A percentile compares a stretch with the other conserved stretches of the same genome.
These are phyloP conservation scores for Tetragnatha montana DNA, from an alignment of 2,888 invertebrate species.

Conservation along the genomic window DNA sequence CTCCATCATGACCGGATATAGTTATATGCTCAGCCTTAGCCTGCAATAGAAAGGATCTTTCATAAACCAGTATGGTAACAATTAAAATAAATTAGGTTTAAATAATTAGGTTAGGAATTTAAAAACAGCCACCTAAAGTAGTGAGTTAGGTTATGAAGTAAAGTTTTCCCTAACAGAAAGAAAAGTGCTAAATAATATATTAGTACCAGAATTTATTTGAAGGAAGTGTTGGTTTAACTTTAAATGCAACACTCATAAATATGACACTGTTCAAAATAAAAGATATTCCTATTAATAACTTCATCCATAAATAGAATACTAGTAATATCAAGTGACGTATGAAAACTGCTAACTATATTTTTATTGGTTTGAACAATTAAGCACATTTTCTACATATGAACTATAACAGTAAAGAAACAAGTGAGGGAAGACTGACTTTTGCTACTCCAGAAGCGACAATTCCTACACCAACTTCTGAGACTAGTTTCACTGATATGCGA, in stretches of 20 bases:
- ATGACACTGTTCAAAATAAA: too few relatives aligned
- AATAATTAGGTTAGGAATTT: background rate
- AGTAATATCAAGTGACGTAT: background rate
- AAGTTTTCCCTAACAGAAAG: too few relatives aligned
- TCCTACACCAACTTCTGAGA: constrained; percentile 98
- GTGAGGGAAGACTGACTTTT: constrained; percentile 81
- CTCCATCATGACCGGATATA: constrained; percentile 99
- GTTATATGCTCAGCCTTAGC: constrained; percentile 97
- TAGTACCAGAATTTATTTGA: too few relatives aligned
- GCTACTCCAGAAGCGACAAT: constrained; percentile 98
- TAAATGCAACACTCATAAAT: too few relatives aligned
- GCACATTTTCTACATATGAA: background rate
- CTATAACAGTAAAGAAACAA: background rate
- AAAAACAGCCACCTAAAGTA: background rate
- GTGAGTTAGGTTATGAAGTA: background rate
- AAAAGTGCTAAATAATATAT: too few relatives aligned
- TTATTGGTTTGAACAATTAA: background rate
- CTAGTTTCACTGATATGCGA: constrained; percentile 96
- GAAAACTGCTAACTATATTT: too few relatives aligned
- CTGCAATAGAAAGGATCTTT: constrained; percentile 9
- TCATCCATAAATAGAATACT: background rate
- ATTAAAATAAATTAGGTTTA: background rate
- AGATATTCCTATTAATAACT: too few relatives aligned
- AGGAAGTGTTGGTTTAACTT: too few relatives aligned
- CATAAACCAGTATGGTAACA: background rate